A percentile compares a stretch with the other conserved stretches of the same genome.
Conservation (phyloP, 2,113 vertebrate species). For the Barnardius zonarius region DNA sequence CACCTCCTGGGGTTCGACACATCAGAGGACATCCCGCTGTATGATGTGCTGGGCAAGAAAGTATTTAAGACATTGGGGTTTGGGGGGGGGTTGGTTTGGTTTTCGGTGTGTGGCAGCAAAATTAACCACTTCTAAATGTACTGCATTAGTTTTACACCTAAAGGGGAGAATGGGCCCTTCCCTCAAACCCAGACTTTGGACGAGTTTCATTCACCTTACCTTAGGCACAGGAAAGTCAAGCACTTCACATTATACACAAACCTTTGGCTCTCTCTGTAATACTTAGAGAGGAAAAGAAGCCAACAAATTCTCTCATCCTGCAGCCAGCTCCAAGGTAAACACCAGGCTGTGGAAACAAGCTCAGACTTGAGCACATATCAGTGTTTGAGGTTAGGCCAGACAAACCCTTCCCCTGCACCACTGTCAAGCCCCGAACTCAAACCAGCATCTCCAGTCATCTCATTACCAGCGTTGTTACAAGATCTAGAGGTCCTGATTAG, state of each 20-base stretch:
- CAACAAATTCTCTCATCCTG: not conserved
- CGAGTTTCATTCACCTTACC: not conserved
- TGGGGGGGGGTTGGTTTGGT: not conserved
- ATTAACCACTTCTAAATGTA: not conserved
- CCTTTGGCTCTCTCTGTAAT: not conserved
- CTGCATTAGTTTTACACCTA: not conserved
- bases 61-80: not conserved
- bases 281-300: not conserved
- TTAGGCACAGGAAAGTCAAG: not conserved
- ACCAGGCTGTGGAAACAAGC: not conserved
- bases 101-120: not conserved
- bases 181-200: not conserved
- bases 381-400: not conserved
- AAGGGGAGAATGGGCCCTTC: not conserved
- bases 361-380: not conserved
- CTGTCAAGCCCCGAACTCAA: not conserved
- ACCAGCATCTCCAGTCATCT: not conserved
- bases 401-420: not conserved
- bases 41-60: not conserved
- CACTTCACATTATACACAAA: not conserved
- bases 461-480: accelerated
- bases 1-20: not conserved
- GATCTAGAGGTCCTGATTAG: not conserved
- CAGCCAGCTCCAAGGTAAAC: not conserved
- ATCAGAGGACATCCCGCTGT: not conserved